Conservation (phyloP, 2,113 vertebrate genomes). For the Arvicanthis niloticus region DNA sequence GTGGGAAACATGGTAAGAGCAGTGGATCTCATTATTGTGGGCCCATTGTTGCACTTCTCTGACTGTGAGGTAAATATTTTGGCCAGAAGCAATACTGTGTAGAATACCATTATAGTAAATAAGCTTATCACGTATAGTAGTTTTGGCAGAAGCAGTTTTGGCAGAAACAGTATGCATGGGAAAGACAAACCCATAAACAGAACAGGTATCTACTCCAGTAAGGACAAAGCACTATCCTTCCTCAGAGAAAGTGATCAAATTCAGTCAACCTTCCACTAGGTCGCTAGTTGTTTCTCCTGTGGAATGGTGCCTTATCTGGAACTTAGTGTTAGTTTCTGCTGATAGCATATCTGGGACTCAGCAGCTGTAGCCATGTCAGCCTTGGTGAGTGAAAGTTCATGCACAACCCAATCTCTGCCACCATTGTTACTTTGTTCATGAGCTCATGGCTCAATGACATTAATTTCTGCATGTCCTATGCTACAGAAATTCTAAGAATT, state of each 20-base stretch:
- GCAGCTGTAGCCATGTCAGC: not conserved
- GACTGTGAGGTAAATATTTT: not conserved
- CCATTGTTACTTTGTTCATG: not conserved
- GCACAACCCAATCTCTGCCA: not conserved
- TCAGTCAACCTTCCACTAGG: not conserved
- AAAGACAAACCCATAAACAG: not conserved
- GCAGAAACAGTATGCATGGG: not conserved
- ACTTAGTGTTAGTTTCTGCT: not conserved
- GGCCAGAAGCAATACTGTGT: not conserved
- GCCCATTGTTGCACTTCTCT: not conserved
- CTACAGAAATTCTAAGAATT: not conserved
- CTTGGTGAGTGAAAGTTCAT: not conserved
- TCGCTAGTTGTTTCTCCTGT: not conserved
- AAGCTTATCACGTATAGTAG: not conserved
- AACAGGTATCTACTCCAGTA: not conserved
- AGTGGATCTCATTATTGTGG: not conserved
- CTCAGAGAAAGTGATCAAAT: not conserved
- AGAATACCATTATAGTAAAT: not conserved
- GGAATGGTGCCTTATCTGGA: not conserved
- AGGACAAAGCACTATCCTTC: not conserved
- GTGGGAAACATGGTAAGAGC: not conserved
- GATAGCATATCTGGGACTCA: not conserved
- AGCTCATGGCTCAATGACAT: not conserved
- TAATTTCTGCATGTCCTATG: not conserved
- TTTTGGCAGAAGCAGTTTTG: not conserved